Conservation (phyloP, 2,113 vertebrate species). For the Anser brachyrhynchus region DNA sequence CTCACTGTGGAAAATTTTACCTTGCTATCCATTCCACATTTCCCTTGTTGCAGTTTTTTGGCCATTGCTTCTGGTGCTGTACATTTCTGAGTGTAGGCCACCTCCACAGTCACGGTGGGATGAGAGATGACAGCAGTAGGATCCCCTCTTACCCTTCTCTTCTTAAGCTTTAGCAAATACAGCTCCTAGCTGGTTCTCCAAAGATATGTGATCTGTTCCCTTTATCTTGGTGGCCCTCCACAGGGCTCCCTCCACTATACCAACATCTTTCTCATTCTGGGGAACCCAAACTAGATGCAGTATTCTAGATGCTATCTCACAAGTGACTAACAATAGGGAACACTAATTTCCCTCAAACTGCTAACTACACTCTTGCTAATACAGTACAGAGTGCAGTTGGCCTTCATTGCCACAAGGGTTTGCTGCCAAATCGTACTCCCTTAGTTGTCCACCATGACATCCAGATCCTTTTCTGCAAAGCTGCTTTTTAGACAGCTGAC, state of each 20-base stretch:
- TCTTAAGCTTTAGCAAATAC: neutral
- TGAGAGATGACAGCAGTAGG: neutral
- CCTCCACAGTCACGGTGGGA: neutral
- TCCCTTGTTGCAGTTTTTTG: neutral
- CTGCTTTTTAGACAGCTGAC: neutral
- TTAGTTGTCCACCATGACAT: neutral
- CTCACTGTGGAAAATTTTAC: neutral
- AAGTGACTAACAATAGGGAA: neutral
- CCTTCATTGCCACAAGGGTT: neutral
- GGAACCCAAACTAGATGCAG: neutral
- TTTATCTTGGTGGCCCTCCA: neutral
- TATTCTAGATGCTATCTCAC: neutral
- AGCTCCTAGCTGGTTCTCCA: neutral
- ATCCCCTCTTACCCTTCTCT: neutral
- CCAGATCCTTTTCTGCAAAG: neutral
- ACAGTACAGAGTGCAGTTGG: accelerated
- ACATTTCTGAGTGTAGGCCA: neutral
- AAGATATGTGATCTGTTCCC: accelerated
- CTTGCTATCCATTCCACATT: neutral
- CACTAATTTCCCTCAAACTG: neutral
- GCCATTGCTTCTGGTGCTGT: neutral
- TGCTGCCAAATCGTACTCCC: neutral
- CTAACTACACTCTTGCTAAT: neutral
- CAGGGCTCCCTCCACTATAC: neutral
- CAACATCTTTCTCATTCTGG: neutral